Percentiles rank a stretch among this genome's conserved stretches.
phyloP scores from a whole-genome alignment of 2,888 invertebrate genomes.

The Amphipyra tragopoginis region DNA sequence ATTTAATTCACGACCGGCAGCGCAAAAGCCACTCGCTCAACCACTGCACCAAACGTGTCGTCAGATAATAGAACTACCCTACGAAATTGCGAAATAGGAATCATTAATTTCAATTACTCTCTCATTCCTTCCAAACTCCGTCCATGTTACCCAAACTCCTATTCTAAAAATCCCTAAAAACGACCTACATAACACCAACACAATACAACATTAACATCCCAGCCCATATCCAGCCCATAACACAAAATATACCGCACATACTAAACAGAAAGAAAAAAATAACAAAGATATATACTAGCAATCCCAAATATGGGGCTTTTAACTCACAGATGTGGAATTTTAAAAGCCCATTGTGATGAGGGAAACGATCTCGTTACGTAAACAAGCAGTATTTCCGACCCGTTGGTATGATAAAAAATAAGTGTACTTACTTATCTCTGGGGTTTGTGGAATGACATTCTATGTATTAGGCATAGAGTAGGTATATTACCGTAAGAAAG shows the following conservation, averaged over 20 bases:
- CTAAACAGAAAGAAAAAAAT: slow-evolving; percentile 12
- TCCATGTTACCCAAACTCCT: too few relatives aligned
- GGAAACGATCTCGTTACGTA: slow-evolving; percentile 34
- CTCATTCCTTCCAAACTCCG: too few relatives aligned
- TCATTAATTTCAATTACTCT: too few relatives aligned
- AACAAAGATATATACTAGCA: slow-evolving; percentile 28
- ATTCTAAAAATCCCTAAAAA: too few relatives aligned
- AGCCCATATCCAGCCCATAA: not conserved
- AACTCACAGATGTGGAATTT: slow-evolving; percentile 53
- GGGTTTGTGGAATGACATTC: slow-evolving; percentile 2
- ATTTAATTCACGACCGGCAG: too few relatives aligned
- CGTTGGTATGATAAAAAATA: slow-evolving; percentile 38
- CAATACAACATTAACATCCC: not conserved
- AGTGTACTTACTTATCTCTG: slow-evolving; percentile 28
- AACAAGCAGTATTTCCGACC: slow-evolving; percentile 38
- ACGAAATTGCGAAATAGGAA: too few relatives aligned
- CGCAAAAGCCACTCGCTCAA: too few relatives aligned
- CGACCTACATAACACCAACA: not conserved
- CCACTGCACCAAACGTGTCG: too few relatives aligned
- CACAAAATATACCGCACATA: slow-evolving; percentile 4
- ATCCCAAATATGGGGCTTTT: slow-evolving; percentile 30
- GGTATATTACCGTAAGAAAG: too few relatives aligned
- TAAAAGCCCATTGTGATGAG: slow-evolving; percentile 48
- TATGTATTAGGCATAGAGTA: too few relatives aligned
- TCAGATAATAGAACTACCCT: too few relatives aligned